Base-by-base conservation (phyloP, 2,113 vertebrate species). In the Xyliphius kryptos region DNA sequence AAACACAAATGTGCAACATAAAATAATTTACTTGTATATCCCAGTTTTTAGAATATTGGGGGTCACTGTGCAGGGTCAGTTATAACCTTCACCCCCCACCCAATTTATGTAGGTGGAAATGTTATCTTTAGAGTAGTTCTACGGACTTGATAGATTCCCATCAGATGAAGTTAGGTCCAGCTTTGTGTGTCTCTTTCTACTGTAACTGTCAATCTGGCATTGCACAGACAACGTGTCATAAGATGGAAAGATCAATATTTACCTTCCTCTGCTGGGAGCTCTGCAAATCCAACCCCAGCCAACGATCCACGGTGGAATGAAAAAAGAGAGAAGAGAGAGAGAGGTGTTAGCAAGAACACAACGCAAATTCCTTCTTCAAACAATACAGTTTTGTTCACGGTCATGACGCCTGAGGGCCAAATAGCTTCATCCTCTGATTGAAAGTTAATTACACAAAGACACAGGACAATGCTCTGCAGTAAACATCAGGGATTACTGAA, bases 231-330 rank as follows among this genome's bases (percentile, higher is more conserved):
- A 66, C 72, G 70, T 14, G 67, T 74, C 51, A 68, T 40, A 70
- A 37, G 15, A 36, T 75, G 79, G 75, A 81, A 84, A 81, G 79
- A 84, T 81, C 80, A 85, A 87, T 85, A 85, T 86, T 89, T 89
- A 89, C 88, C 88, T 87, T 89, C 86, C 84, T 89, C 88, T 46
- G 88, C 86, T 17, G 88, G 88, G 76, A 89, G 86, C 78, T 89
- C 88, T 89, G 81, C 59, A 70, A 72, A 73, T 71, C 63, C 56
- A 51, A 76, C 74, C 76, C 60, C 68, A 61, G 38, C 71, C 54
- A 5, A 48, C 44, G 26, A 79, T 70, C 62, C 22, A 53, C 59
- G 63, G 62, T 78, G 67, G 77, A 77, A 74, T 77, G 66, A 15
- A 49, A 57, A 13, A 10, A 17, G 7, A 46, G 43, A 36, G 37